Evolutionary conservation across 1,140 invertebrate species (phyloP).

Genomic region (Heliothis subflexa): DNA sequence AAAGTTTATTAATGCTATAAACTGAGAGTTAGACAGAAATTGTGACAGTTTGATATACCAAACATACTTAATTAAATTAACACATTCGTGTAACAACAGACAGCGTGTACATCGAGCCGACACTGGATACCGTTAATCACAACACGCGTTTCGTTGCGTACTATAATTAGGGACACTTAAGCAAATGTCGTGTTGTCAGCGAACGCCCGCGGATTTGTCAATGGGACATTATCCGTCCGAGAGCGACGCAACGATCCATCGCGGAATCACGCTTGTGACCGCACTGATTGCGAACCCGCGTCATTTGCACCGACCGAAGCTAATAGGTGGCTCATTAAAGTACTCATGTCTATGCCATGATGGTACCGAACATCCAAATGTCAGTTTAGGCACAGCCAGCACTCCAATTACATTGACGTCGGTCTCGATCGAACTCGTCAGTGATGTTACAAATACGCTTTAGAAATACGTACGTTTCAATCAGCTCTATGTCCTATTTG

Average conservation of each 20-base stretch:
- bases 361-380: slow-evolving; percentile 14
- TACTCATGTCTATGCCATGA: slow-evolving; percentile 27
- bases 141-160: slow-evolving; percentile 39
- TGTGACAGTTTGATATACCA: background rate
- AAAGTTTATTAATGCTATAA: too few relatives aligned
- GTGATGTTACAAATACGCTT: slow-evolving; percentile 8
- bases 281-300: slow-evolving; percentile 59
- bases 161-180: slow-evolving; percentile 60
- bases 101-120: slow-evolving; percentile 5
- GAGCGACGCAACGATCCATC: slow-evolving; percentile 45
- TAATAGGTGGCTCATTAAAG: slow-evolving; percentile 48
- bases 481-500: slow-evolving; percentile 11
- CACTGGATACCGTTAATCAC: slow-evolving; percentile 40
- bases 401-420: slow-evolving; percentile 10
- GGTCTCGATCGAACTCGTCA: slow-evolving; percentile 18
- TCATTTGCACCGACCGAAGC: slow-evolving; percentile 52
- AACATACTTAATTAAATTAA: slow-evolving; percentile 11
- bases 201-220: slow-evolving; percentile 57
- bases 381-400: slow-evolving; percentile 15
- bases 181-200: slow-evolving; percentile 52
- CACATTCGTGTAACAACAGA: slow-evolving; percentile 24
- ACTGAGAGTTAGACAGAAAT: background rate
- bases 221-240: slow-evolving; percentile 50
- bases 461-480: slow-evolving; percentile 14
- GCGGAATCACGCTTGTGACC: slow-evolving; percentile 58